Conservation (phyloP, 2,797 vertebrate species). For the Leptodactylus fallax region DNA sequence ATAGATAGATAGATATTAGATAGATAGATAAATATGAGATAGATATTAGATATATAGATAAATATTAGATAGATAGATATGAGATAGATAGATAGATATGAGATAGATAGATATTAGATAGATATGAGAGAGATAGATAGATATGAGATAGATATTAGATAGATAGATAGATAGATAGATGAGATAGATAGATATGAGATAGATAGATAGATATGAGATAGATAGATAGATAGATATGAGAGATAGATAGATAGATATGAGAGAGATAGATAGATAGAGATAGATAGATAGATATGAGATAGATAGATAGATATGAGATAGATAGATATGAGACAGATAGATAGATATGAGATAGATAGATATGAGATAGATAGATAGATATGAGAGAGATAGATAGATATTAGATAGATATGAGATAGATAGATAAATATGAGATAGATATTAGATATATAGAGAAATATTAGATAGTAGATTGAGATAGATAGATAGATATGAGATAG, state of each 20-base stretch:
- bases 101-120: not conserved
- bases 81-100: not conserved
- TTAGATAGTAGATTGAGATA: not conserved
- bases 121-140: not conserved
- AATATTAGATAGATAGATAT: not conserved
- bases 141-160: not conserved
- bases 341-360: not conserved
- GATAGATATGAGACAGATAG: not conserved
- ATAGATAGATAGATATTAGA: not conserved
- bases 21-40: not conserved
- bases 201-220: not conserved
- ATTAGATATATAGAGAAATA: not conserved
- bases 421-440: not conserved
- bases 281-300: not conserved
- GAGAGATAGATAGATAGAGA: not conserved
- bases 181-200: not conserved
- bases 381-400: conserved; percentile 16
- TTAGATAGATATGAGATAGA: not conserved
- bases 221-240: not conserved
- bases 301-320: not conserved
- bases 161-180: not conserved
- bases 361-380: conserved; percentile 4
- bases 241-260: conserved; percentile 14
- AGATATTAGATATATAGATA: too few species aligned
- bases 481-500: not conserved